phyloP scores from a whole-genome alignment of 2,113 vertebrate species.

The Tichodroma muraria region DNA sequence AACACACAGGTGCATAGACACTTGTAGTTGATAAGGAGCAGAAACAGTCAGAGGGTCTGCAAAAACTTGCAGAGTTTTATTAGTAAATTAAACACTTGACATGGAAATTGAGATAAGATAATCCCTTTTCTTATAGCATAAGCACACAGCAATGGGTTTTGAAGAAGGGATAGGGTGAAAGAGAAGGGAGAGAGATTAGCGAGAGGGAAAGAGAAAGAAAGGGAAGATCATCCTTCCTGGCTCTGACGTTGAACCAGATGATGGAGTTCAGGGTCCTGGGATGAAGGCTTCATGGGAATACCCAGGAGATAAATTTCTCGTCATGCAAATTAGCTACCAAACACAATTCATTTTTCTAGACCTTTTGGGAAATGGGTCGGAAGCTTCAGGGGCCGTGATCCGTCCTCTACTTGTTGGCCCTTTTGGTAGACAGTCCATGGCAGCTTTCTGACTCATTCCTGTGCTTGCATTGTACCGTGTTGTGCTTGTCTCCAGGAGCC shows the following conservation, averaged over 20 bases:
- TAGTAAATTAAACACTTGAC: neutral
- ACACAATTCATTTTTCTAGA: neutral
- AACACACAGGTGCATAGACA: neutral
- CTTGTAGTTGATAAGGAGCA: neutral
- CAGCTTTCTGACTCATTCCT: neutral
- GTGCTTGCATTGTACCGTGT: neutral
- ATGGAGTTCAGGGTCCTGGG: neutral
- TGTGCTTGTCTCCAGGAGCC: neutral
- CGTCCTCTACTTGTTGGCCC: accelerated
- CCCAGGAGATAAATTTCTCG: neutral
- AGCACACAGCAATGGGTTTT: neutral
- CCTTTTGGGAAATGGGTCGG: accelerated
- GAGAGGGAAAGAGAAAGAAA: neutral
- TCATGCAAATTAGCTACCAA: neutral
- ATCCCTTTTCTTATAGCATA: neutral
- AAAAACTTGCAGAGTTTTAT: neutral
- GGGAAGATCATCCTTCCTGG: neutral
- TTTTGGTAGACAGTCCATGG: neutral
- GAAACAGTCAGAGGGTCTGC: neutral
- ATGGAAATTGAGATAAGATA: neutral
- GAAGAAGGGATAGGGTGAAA: neutral
- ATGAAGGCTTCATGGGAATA: neutral
- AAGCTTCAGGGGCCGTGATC: neutral
- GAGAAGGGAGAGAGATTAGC: neutral
- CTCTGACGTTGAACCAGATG: accelerated